These are phyloP conservation scores for Eurytemora carolleeae DNA, from an alignment of 1,140 invertebrate genomes.

Conservation along the genomic window DNA sequence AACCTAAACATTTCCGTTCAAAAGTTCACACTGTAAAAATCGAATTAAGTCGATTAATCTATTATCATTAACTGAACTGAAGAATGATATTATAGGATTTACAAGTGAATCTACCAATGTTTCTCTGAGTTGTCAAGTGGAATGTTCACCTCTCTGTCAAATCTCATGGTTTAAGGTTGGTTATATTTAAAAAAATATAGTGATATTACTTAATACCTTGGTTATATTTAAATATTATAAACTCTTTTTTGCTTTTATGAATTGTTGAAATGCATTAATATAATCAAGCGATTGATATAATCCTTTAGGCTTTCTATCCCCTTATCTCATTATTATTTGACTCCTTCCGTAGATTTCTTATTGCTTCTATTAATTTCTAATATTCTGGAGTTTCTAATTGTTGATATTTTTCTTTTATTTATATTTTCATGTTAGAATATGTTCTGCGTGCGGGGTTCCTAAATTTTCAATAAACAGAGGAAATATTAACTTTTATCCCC, in stretches of 20 bases:
- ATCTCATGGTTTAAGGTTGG: conserved; percentile 53
- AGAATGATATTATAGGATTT: not conserved
- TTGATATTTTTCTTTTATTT: no score
- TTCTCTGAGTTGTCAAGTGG: conserved; percentile 60
- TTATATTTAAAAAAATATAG: not conserved
- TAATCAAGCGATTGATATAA: not conserved
- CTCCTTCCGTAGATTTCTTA: not conserved
- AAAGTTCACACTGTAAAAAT: not conserved
- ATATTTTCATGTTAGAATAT: no score
- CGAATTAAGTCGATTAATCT: not conserved
- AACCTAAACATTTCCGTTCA: not conserved
- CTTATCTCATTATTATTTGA: not conserved
- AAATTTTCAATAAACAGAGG: no score
- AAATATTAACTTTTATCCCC: no score
- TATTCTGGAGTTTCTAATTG: no score
- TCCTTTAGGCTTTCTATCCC: not conserved
- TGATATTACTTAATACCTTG: not conserved
- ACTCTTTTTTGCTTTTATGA: no score
- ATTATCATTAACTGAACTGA: not conserved
- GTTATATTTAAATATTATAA: not conserved
- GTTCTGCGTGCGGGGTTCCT: no score
- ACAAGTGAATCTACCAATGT: conserved; percentile 45
- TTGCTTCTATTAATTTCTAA: no score
- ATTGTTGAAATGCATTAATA: no score
- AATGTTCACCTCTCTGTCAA: conserved; percentile 62